These are phyloP conservation scores for Coturnix japonica DNA, from an alignment of 2,113 vertebrate genomes.

Conservation along the genomic window DNA sequence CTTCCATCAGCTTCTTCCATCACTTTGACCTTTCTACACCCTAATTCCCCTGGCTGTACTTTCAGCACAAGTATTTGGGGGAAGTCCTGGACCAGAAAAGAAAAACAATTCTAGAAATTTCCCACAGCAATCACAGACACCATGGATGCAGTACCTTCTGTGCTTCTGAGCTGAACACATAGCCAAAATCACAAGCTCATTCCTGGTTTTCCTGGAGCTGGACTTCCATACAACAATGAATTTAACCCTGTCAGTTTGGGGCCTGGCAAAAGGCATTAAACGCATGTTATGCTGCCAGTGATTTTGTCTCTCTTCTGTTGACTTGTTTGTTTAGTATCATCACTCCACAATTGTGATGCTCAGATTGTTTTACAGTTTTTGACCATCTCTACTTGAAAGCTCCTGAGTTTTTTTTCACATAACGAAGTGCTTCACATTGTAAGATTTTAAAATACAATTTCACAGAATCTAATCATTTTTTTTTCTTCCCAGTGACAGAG, in stretches of 20 bases:
- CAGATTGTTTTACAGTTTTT: neutral
- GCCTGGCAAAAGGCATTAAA: neutral
- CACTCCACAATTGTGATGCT: neutral
- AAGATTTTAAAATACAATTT: neutral
- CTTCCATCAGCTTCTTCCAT: neutral
- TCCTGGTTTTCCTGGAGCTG: neutral
- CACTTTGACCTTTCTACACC: neutral
- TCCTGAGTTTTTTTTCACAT: neutral
- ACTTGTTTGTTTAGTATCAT: neutral
- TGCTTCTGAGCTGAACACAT: neutral
- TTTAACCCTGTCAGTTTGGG: neutral
- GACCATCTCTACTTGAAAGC: neutral
- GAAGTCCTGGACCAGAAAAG: neutral
- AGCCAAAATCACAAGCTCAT: neutral
- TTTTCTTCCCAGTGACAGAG: neutral
- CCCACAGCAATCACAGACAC: neutral
- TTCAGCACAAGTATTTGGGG: neutral
- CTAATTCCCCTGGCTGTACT: neutral
- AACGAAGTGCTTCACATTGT: neutral
- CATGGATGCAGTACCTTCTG: neutral
- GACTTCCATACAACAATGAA: fast-evolving
- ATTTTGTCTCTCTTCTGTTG: neutral
- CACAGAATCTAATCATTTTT: neutral
- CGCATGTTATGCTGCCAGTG: neutral
- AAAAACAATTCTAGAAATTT: neutral